Base-by-base conservation (phyloP, 2,797 vertebrate genomes). In the Mormyrops attenuatus region DNA sequence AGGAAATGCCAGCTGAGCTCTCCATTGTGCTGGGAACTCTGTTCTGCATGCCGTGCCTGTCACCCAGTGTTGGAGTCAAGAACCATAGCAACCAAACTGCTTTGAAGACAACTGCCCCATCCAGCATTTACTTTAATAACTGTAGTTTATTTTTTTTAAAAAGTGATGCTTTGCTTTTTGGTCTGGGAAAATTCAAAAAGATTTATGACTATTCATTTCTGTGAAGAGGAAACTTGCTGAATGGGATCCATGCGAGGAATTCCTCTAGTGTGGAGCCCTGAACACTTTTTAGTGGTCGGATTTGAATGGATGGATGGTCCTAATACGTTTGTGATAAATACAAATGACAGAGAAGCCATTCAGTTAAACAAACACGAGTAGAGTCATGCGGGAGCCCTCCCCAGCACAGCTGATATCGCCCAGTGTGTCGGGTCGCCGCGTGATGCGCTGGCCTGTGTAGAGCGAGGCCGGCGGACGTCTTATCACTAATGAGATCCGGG, bases 401-500 rank as follows among this genome's bases (percentile, higher is more conserved):
- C 69, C 11, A 20, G 69, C 15, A 41, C 34, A 17, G 38, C 38
- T 77, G 5, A 2, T 20, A 5, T 44, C 2, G 17, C 15, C 73
- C 17, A 5, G 13, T 17, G 63, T 34, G 26, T 69, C 3, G 26
- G 26, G 11, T 5, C 63, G 3, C 1, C 9, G 26, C 0, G 1
- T 11, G 22, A 26, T 0, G 1, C 3, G 60, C 22, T 30, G 60
- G 60, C 9, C 22, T 13, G 63, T 69, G 63, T 13, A 11, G 63
- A 4, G 3, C 0, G 11, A 34, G 63, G 63, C 17, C 5, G 5
- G 17, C 73, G 34, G 0, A 44, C 91, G 15, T 89, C n/a, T 92
- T 94, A 89, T 90, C 90, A 89, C 89, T 94, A 94, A 95, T 93
- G 93, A 95, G 93, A 93, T 92, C 92, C 90, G 91, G 91, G 93